A percentile compares a stretch with the other conserved stretches of the same genome.
phyloP scores from a whole-genome alignment of 2,888 invertebrate species.

The Pandemis corylana region DNA sequence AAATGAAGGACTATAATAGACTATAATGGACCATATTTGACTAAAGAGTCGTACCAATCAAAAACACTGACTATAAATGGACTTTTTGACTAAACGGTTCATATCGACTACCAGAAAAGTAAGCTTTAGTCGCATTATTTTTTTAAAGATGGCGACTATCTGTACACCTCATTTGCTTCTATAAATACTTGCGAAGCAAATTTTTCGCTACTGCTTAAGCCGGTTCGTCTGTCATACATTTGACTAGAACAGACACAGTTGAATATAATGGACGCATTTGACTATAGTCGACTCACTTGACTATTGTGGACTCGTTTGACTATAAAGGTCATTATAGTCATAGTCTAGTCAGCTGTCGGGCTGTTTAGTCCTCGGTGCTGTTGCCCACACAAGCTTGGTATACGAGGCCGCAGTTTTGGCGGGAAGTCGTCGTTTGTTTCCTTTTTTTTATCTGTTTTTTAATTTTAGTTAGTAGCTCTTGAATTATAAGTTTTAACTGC shows the following conservation, averaged over 20 bases:
- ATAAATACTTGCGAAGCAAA: neutral
- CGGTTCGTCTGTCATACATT: neutral
- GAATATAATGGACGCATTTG: neutral
- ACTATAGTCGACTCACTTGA: neutral
- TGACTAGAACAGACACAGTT: neutral
- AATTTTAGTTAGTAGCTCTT: slow-evolving; percentile 44
- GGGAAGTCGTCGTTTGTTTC: slow-evolving; percentile 72
- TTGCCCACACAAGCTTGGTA: slow-evolving; percentile 82
- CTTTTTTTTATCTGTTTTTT: slow-evolving; percentile 45
- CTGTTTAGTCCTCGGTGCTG: slow-evolving; percentile 54
- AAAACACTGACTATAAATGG: too few relatives aligned
- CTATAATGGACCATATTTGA: slow-evolving; percentile 4
- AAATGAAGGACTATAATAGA: slow-evolving; percentile 20
- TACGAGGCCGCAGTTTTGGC: slow-evolving; percentile 83
- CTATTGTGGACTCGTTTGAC: neutral
- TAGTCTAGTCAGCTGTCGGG: slow-evolving; percentile 47
- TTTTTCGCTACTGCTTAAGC: neutral
- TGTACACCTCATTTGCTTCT: neutral
- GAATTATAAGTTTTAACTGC: slow-evolving; percentile 25
- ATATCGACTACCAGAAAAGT: too few relatives aligned
- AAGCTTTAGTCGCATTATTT: too few relatives aligned
- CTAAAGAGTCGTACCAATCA: neutral
- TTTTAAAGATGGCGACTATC: too few relatives aligned
- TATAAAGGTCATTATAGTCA: slow-evolving; percentile 20
- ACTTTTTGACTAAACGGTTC: too few relatives aligned